Evolutionary conservation across 2,888 invertebrate species (phyloP).

Genomic region (Acheta domesticus): DNA sequence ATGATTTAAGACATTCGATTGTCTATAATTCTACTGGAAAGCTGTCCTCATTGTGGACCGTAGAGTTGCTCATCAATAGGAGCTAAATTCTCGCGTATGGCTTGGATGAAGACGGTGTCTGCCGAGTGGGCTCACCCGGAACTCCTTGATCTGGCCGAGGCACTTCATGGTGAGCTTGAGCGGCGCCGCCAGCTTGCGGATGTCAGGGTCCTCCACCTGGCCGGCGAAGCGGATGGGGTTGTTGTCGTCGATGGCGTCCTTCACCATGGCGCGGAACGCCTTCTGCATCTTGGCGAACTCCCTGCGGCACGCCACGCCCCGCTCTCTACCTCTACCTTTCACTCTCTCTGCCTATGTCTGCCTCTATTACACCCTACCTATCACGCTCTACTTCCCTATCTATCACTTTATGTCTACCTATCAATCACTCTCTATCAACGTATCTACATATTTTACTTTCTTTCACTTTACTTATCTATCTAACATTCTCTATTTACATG

Average conservation of each 20-base stretch:
- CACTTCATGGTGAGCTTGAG: constrained; percentile 63
- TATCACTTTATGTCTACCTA: too few relatives aligned
- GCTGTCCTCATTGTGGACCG: too few relatives aligned
- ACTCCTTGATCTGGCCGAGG: constrained; percentile 54
- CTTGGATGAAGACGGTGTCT: too few relatives aligned
- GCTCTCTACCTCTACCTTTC: neutral
- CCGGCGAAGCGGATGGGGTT: constrained; percentile 45
- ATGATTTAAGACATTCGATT: too few relatives aligned
- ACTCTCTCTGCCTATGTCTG: neutral
- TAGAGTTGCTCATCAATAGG: too few relatives aligned
- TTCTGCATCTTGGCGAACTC: constrained; percentile 78
- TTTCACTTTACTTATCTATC: too few relatives aligned
- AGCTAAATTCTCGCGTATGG: too few relatives aligned
- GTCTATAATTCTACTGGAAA: too few relatives aligned
- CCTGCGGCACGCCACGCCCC: constrained; percentile 46
- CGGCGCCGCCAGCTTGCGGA: constrained; percentile 75
- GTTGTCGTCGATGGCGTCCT: constrained; percentile 69
- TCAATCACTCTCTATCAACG: too few relatives aligned
- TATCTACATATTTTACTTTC: too few relatives aligned
- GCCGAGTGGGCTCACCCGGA: constrained; percentile 58
- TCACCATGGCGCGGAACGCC: constrained; percentile 69
- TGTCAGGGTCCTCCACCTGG: constrained; percentile 70
- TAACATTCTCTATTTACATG: too few relatives aligned
- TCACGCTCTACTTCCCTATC: too few relatives aligned
- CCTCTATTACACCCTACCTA: neutral